phyloP scores from a whole-genome alignment of 1,140 invertebrate genomes.

The Meloidogyne exigua region DNA sequence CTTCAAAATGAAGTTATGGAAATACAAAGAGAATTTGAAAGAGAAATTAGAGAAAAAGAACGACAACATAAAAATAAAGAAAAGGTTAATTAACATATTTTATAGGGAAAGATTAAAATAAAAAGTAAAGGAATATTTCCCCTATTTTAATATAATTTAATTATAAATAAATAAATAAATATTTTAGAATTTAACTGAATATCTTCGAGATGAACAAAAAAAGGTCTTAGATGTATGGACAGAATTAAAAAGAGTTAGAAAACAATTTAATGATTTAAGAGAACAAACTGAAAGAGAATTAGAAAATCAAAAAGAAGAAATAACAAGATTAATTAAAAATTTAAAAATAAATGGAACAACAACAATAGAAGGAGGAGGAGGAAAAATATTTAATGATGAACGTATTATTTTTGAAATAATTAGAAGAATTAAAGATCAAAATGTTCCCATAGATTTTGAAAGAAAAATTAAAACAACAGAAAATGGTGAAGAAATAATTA shows the following conservation, averaged over 20 bases:
- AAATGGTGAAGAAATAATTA: slow-evolving; percentile 19
- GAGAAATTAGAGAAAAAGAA: slow-evolving; percentile 58
- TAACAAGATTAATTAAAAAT: slow-evolving; percentile 51
- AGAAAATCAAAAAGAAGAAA: slow-evolving; percentile 51
- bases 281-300: slow-evolving; percentile 54
- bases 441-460: slow-evolving; percentile 36
- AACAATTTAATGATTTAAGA: slow-evolving; percentile 58
- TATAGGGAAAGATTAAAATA: no score
- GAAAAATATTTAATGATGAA: slow-evolving; percentile 47
- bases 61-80: slow-evolving; percentile 53
- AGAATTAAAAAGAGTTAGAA: slow-evolving; percentile 60
- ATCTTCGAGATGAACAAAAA: slow-evolving; percentile 62
- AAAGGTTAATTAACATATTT: slow-evolving; percentile 31
- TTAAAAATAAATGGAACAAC: slow-evolving; percentile 19
- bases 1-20: slow-evolving; percentile 57
- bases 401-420: slow-evolving; percentile 49
- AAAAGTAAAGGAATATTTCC: no score
- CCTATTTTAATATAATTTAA: no score
- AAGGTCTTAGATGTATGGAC: slow-evolving; percentile 64
- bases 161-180: neutral
- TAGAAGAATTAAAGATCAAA: slow-evolving; percentile 40
- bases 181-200: slow-evolving; percentile 60
- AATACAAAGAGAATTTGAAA: slow-evolving; percentile 56
- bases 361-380: slow-evolving; percentile 9
- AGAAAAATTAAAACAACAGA: slow-evolving; percentile 37